Evolutionary conservation across 2,888 invertebrate genomes (phyloP).

Genomic region (Acronicta leporina): DNA sequence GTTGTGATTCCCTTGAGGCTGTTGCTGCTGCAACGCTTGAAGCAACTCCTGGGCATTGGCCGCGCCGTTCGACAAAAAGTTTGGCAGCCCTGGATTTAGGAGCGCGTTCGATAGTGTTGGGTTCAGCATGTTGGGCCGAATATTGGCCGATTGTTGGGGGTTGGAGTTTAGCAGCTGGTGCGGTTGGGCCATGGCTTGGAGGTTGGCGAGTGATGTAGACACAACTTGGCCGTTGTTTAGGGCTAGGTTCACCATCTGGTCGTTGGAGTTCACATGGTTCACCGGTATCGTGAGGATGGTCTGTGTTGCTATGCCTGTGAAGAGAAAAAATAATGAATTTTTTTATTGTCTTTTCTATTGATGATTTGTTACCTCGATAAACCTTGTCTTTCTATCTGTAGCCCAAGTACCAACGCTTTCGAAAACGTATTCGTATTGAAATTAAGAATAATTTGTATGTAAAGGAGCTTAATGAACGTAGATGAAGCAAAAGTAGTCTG

Average conservation of each 20-base stretch:
- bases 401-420: too few species aligned
- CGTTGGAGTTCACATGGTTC: slow-evolving; percentile 94
- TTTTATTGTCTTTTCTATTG: too few species aligned
- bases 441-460: too few species aligned
- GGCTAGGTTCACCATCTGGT: slow-evolving; percentile 94
- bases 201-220: slow-evolving; percentile 94
- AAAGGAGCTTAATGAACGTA: too few species aligned
- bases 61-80: slow-evolving; percentile 92
- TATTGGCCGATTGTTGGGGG: slow-evolving; percentile 84
- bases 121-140: slow-evolving; percentile 87
- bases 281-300: slow-evolving; percentile 98
- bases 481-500: too few species aligned
- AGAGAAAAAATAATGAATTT: slow-evolving; percentile 16
- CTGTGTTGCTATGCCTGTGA: slow-evolving; percentile 96
- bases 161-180: slow-evolving; percentile 91
- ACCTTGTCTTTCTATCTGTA: neutral
- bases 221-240: slow-evolving; percentile 96
- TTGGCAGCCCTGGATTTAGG: slow-evolving; percentile 92
- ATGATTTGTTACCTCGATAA: too few species aligned
- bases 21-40: slow-evolving; percentile 92
- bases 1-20: slow-evolving; percentile 85
- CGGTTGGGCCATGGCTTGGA: slow-evolving; percentile 93
- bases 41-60: slow-evolving; percentile 93
- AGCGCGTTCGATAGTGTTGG: slow-evolving; percentile 91
- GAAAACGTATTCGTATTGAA: too few species aligned